Evolutionary conservation across 2,113 vertebrate genomes (phyloP), one percentile per base, ranked within the genome.

Genomic region (Pedionomus torquatus): DNA sequence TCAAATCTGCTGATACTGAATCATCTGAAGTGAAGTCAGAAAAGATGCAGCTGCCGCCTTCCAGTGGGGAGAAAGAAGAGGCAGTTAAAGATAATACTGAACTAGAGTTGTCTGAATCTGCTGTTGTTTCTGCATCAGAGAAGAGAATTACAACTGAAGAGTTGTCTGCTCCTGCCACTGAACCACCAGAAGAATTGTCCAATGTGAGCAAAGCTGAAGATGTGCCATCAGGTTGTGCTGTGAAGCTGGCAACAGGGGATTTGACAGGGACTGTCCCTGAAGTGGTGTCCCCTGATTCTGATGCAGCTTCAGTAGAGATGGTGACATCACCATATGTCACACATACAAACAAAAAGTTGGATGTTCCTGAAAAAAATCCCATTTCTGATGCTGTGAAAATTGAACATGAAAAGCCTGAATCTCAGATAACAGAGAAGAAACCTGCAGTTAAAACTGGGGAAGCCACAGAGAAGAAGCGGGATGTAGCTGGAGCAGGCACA

Each of bases 331-430:
- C n/a, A n/a, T n/a, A n/a, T 2, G 91, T 63, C 75, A 24, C 69
- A 2, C 97, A 66, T 8, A 11, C 52, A 10, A 3, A 23, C 52
- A 13, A 2, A 7, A 80, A 41, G 70, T 17, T 7, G 51, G 63
- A 3, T 11, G 63, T 85, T 90, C 77, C 61, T 4, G 96, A 52
- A 5, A 92, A 93, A 75, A 28, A 7, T 21, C 24, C 39, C 0
- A 0, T 30, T 66, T 7, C 51, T 2, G 88, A 77, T 41, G 75
- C 74, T n/a, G 82, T 81, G 66, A 85, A 80, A 26, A 18, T 26
- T 1, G 2, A 24, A 6, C 13, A 0, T 0, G 91, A 75, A 16
- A 8, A 1, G 0, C 6, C 44, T 5, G 3, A 13, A 5, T 0
- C 31, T 39, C 20, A 4, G 3, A 1, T 12, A 23, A 4, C 21